Base-by-base conservation (phyloP, 2,113 vertebrate species). In the Piprites chloris region DNA sequence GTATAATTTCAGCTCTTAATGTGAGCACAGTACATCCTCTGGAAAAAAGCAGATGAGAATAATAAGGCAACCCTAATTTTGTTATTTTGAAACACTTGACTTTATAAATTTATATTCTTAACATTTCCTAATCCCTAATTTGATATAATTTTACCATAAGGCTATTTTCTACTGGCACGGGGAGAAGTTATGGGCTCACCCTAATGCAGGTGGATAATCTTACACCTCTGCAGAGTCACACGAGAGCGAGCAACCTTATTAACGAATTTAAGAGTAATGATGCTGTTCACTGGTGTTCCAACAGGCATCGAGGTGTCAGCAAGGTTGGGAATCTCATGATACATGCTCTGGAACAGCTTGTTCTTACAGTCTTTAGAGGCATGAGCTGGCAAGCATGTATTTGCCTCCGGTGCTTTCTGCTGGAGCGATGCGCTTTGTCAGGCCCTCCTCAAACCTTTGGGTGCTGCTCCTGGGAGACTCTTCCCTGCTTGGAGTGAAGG, bases 311-410 rank as follows among this genome's bases (percentile, higher is more conserved):
- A 94, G 74, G 44, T 97, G 90, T 95, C 94, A 82, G 63, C 50
- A 42, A 46, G 59, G 50, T 10, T 87, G 58, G 65, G 56, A 63
- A 79, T 63, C 61, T 86, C 65, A 46, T 85, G 73, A 90, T 90
- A 6, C 33, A 84, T 83, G 58, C 46, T 90, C 82, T 96, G 78
- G 84, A 96, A 71, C 82, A 85, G 58, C 84, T 75, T 90, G 81
- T 94, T 96, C 75, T 56, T 76, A 42, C 35, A 56, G 44, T 67
- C 85, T 71, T 24, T 68, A 47, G 49, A 89, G 63, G 61, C 82
- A 9, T 63, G 91, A 97, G 67, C 81, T 95, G 90, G 78, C 86
- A 87, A 2, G 58, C 27, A 11, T 32, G 3, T 62, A 4, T 79
- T 77, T 91, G 73, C 75, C 95, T 87, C 35, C 0, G 3, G 88